Percentiles rank a stretch among this genome's conserved stretches.
phyloP scores from a whole-genome alignment of 2,888 invertebrate species.

The Mythimna loreyi region DNA sequence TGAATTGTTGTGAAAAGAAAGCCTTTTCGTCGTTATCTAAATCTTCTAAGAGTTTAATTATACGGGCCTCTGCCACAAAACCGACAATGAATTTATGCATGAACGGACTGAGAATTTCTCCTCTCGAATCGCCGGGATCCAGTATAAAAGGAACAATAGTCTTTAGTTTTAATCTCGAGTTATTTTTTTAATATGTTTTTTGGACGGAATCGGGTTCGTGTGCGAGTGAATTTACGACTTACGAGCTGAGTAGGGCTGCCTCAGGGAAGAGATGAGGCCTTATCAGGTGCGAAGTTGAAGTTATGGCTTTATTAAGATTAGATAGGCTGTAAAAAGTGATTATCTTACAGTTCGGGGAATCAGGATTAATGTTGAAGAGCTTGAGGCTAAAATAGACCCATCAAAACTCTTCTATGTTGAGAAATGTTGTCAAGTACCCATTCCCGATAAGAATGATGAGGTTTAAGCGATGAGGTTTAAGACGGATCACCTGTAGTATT shows the following conservation, averaged over 20 bases:
- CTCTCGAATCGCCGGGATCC: conserved; percentile 71
- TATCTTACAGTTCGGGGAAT: conserved; percentile 23
- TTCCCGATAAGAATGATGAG: no score
- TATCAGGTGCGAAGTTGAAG: conserved; percentile 55
- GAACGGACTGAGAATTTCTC: conserved; percentile 84
- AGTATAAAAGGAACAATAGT: conserved; percentile 88
- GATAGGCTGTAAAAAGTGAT: conserved; percentile 27
- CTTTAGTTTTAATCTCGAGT: conserved; percentile 86
- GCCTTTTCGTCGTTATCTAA: conserved; percentile 75
- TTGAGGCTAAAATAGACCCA: no score
- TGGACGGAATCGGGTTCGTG: conserved; percentile 82
- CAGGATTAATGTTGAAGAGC: not conserved
- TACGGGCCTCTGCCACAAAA: conserved; percentile 80
- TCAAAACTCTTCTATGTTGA: no score
- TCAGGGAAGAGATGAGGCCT: conserved; percentile 7
- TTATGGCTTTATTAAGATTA: conserved; percentile 51
- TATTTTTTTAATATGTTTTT: conserved; percentile 76
- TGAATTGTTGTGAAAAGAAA: conserved; percentile 62
- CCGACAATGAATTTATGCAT: conserved; percentile 89
- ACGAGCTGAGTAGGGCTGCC: conserved; percentile 65
- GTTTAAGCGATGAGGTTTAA: no score
- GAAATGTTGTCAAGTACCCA: no score
- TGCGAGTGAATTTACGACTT: conserved; percentile 80
- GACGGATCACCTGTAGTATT: no score
- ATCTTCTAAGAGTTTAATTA: conserved; percentile 84